A percentile compares a stretch with the other conserved stretches of the same genome.
Conservation (phyloP, 2,113 vertebrate genomes). For the Sitta europaea region DNA sequence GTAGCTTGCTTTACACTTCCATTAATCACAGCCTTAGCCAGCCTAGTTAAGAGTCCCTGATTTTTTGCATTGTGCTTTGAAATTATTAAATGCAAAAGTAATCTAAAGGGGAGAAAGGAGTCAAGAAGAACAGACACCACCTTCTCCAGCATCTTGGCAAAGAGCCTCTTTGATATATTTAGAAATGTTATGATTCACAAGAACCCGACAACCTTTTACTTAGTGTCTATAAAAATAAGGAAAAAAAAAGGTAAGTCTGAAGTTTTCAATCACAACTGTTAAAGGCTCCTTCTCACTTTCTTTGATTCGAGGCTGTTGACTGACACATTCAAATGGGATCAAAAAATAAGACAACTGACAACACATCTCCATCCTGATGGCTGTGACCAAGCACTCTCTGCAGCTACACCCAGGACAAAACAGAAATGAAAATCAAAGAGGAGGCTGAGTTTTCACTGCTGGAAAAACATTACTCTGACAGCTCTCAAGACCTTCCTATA, state of each 20-base stretch:
- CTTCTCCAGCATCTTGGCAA: not conserved
- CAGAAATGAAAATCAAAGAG: constrained; percentile 28
- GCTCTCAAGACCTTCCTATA: not conserved
- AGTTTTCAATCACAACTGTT: constrained; percentile 30
- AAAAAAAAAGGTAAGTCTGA: not conserved
- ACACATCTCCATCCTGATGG: not conserved
- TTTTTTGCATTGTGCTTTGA: not conserved
- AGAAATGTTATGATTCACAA: not conserved
- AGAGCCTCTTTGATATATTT: not conserved
- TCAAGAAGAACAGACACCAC: not conserved
- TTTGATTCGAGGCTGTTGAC: constrained; percentile 30
- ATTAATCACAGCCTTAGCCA: constrained; percentile 1
- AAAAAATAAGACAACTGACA: constrained; percentile 41
- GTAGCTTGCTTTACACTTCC: not conserved
- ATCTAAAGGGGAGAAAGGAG: not conserved
- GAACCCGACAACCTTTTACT: not conserved
- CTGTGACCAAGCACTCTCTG: not conserved
- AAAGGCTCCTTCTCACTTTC: constrained; percentile 33
- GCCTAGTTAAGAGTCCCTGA: not conserved
- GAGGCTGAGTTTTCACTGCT: not conserved
- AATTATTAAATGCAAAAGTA: constrained; percentile 1
- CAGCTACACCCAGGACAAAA: not conserved
- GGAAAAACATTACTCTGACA: not conserved
- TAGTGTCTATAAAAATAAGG: not conserved
- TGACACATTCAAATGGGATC: constrained; percentile 47